Evolutionary conservation across 2,888 invertebrate species (phyloP).

Genomic region (Cephus sareptanus): DNA sequence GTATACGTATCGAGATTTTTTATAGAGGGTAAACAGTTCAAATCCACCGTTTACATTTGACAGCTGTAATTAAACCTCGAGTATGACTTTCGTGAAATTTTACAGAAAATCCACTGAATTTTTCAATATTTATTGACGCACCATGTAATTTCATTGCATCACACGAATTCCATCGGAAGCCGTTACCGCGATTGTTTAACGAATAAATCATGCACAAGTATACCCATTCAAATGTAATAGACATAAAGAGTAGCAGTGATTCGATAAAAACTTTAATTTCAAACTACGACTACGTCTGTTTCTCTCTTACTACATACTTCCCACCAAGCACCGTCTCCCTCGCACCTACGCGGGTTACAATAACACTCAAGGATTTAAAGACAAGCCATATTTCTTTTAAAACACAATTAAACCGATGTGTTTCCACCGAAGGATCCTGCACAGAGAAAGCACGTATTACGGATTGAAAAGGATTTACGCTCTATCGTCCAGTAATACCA

Average conservation of each 20-base stretch:
- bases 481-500: neutral
- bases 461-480: neutral
- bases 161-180: neutral
- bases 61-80: neutral
- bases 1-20: neutral
- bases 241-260: neutral
- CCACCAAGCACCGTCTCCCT: neutral
- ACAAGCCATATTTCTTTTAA: neutral
- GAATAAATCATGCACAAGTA: neutral
- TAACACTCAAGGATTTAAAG: neutral
- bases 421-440: neutral
- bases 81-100: neutral
- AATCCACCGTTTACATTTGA: neutral
- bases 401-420: neutral
- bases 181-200: neutral
- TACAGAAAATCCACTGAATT: neutral
- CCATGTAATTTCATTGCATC: neutral
- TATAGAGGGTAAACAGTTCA: neutral
- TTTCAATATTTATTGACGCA: neutral
- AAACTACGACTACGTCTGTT: neutral
- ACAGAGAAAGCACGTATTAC: conserved; percentile 10
- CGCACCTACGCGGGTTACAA: neutral
- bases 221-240: neutral
- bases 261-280: neutral
- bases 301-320: neutral